Evolutionary conservation across 1,140 invertebrate genomes (phyloP), one percentile per base, ranked within the genome.

Genomic region (Zaprionus nigranus): DNA sequence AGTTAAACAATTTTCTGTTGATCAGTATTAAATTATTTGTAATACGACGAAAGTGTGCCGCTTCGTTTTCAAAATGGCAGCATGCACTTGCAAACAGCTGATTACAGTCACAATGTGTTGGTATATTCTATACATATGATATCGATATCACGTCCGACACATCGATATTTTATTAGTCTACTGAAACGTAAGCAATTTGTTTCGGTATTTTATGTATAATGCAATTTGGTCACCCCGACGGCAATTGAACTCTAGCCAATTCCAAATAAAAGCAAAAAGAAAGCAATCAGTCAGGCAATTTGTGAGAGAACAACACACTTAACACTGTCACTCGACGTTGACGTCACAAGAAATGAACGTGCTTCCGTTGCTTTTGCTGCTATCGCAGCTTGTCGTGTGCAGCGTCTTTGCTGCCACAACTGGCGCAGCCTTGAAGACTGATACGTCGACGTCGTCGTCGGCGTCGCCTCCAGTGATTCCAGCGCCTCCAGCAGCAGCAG

Each of bases 291-390:
- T 17, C 69, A 17, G 65, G 53, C 66, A 75, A 63, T 57, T 69
- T 69, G 26, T 56, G 57, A 17, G 66, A 61, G 34, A 60, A 30
- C 46, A 38, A 20, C 57, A n/a, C 34, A 60, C 40, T 54, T 67
- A 15, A 36, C 3, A n/a, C 30, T 26, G 24, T 1, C 17, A 11
- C 28, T 20, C 9, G 22, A 9, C 17, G 38, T 62, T 11, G 15
- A 46, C 46, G 36, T 24, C 36, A 53, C 24, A 12, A 22, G 22
- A 56, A 68, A 74, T 69, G 65, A 74, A 56, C 51, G 72, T 63
- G 51, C 40, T 75, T 75, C 59, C 66, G 38, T 40, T 70, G 66
- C 40, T 63, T 30, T 53, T 75, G 40, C 66, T 75, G 49, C 40
- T 63, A 2, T 24, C 60, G 65, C 71, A 74, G 51, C 58, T 74